These are phyloP conservation scores for Deroplatys truncata DNA, from an alignment of 2,888 invertebrate species.

Conservation along the genomic window DNA sequence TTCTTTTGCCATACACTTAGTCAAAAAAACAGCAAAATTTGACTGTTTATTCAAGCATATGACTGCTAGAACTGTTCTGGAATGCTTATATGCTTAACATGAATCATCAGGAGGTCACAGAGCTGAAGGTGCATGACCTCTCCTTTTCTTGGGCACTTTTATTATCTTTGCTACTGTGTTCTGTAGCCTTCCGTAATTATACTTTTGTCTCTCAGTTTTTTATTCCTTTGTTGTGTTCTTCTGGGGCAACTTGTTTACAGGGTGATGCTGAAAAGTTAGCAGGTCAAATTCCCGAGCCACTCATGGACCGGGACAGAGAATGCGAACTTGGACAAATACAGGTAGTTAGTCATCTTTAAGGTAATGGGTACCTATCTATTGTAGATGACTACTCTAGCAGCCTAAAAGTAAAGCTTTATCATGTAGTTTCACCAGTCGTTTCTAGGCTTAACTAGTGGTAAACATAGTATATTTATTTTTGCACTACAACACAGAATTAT, in stretches of 20 bases:
- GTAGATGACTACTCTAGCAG: neutral
- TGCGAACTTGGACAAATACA: conserved; percentile 12
- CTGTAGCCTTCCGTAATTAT: neutral
- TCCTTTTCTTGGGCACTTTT: neutral
- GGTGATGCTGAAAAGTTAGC: conserved; percentile 15
- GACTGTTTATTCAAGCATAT: neutral
- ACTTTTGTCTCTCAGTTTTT: neutral
- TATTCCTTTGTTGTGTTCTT: neutral
- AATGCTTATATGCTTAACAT: too few species aligned
- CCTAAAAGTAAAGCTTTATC: neutral
- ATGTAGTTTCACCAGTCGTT: neutral
- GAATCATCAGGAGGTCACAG: neutral
- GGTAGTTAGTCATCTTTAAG: neutral
- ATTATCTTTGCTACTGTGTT: neutral
- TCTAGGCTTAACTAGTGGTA: neutral
- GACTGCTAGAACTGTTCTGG: neutral
- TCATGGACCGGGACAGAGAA: conserved; percentile 13
- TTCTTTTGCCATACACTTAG: too few species aligned
- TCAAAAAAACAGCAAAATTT: too few species aligned
- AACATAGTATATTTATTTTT: neutral
- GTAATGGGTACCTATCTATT: neutral
- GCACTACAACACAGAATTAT: too few species aligned
- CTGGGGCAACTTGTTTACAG: neutral
- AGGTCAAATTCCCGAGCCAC: conserved; percentile 11
- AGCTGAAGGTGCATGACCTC: neutral